Percentiles rank a stretch among this genome's conserved stretches.
Conservation (phyloP, 2,888 invertebrate genomes). For the Tetranychus truncatus region DNA sequence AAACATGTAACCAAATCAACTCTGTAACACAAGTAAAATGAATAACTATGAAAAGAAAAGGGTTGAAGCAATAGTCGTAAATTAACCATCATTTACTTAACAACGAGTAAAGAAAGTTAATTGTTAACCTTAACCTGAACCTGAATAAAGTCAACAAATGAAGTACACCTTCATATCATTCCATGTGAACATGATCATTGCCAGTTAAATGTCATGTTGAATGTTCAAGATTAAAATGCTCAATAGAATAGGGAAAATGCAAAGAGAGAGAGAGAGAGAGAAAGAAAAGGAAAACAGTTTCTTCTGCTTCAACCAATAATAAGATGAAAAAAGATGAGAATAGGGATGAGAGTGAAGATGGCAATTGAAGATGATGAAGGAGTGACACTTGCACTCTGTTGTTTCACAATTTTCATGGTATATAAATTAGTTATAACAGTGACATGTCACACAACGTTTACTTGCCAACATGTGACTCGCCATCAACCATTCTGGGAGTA, state of each 20-base stretch:
- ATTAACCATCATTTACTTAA: neutral
- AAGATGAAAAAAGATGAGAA: neutral
- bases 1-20: neutral
- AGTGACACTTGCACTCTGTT: neutral
- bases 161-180: neutral
- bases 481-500: neutral
- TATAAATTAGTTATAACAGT: neutral
- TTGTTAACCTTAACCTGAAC: neutral
- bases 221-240: neutral
- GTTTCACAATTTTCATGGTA: neutral
- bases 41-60: neutral
- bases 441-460: neutral
- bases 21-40: neutral
- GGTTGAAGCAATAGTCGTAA: neutral
- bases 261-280: too few relatives aligned
- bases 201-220: neutral
- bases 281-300: neutral
- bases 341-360: neutral
- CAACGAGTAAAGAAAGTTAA: neutral
- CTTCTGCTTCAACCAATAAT: too few relatives aligned
- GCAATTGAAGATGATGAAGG: neutral
- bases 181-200: neutral
- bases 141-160: neutral
- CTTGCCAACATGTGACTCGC: too few relatives aligned
- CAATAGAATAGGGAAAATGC: neutral